Evolutionary conservation across 2,797 vertebrate genomes (phyloP).

Genomic region (Threskiornis aethiopicus): DNA sequence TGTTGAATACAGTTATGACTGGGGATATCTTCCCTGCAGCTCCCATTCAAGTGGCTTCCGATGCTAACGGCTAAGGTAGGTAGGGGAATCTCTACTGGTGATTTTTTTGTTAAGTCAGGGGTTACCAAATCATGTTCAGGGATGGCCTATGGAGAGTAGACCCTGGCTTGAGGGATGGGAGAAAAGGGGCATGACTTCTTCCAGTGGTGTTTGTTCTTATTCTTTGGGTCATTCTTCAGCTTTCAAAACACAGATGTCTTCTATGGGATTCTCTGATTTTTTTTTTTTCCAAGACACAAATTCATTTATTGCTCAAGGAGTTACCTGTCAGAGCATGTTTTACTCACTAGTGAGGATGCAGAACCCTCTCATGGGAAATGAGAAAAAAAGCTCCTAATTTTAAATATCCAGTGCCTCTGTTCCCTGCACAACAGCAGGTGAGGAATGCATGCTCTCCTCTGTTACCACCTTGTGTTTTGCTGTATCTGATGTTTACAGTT

Average conservation of each 20-base stretch:
- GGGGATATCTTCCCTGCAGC: neutral
- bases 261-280: neutral
- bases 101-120: neutral
- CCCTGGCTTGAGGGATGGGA: neutral
- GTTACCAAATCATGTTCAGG: neutral
- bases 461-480: neutral
- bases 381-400: neutral
- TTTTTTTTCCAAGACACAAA: neutral
- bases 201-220: neutral
- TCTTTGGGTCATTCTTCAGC: neutral
- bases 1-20: neutral
- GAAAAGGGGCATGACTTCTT: neutral
- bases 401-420: neutral
- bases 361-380: neutral
- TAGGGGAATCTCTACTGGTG: neutral
- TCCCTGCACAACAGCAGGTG: neutral
- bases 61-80: neutral
- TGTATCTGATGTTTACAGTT: neutral
- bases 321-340: neutral
- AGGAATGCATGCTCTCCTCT: neutral
- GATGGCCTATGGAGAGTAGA: neutral
- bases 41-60: neutral
- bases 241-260: neutral
- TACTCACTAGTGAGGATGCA: neutral
- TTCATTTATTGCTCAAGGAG: neutral